Conservation (phyloP, 2,888 invertebrate species). For the Drosophila flavopinicola region DNA sequence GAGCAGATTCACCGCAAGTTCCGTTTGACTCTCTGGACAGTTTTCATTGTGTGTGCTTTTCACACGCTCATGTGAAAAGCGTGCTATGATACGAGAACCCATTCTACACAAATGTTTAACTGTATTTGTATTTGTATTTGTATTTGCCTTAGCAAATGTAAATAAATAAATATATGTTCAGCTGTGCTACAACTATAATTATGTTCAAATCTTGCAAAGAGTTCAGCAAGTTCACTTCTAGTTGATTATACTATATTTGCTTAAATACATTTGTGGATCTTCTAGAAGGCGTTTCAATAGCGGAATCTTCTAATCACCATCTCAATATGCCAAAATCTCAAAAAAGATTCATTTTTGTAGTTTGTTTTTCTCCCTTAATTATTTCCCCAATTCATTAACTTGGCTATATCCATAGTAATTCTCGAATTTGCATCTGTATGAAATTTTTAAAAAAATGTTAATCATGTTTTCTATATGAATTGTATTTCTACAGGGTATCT, state of each 20-base stretch:
- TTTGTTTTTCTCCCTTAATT: no score
- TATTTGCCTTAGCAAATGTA: constrained; percentile 46
- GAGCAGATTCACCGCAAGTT: constrained; percentile 14
- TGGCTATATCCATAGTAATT: no score
- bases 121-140: no score
- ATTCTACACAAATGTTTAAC: constrained; percentile 63
- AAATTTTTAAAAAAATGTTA: no score
- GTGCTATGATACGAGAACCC: constrained; percentile 63
- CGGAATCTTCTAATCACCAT: background rate
- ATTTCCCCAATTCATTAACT: no score
- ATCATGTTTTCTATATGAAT: no score
- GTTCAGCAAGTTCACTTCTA: constrained; percentile 10
- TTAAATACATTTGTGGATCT: background rate
- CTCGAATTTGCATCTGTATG: no score
- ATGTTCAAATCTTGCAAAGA: background rate
- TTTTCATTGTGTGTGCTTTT: constrained; percentile 63
- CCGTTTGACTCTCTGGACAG: constrained; percentile 5
- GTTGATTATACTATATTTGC: background rate
- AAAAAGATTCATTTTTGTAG: no score
- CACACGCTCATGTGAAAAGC: constrained; percentile 74
- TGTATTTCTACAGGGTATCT: background rate
- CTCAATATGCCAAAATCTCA: no score
- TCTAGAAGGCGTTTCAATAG: background rate
- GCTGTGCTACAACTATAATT: constrained; percentile 6
- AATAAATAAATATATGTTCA: constrained; percentile 15